Evolutionary conservation across 2,113 vertebrate genomes (phyloP), one percentile per base, ranked within the genome.

Genomic region (Takifugu flavidus): DNA sequence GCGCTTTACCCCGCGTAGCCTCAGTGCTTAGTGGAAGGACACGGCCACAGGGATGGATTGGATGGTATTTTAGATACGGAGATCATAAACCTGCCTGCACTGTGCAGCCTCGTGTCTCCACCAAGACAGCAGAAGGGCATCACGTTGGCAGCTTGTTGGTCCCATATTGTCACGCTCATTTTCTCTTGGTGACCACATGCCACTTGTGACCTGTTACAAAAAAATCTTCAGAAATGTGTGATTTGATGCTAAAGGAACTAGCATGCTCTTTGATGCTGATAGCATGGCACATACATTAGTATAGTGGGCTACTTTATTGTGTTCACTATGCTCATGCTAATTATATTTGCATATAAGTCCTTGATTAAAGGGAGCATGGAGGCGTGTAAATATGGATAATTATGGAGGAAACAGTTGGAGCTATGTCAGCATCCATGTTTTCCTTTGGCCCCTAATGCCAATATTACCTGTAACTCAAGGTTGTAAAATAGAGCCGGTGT

Each of bases 301-400:
- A 31, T 31, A 84, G 75, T 69, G 57, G 67, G 71, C 49, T 69
- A 2, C 15, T 84, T 87, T 84, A 86, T 85, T 74, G 75, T 62
- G 57, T 69, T 82, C 76, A 78, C 85, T 86, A 83, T 85, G 78
- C 80, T 82, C 84, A 86, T 65, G 61, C 74, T 83, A 75, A 89
- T 90, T 87, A 86, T 82, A 80, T 87, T 87, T 87, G 80, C 79
- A 74, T 86, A 86, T 44, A 77, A 77, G 73, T 73, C 74, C 80
- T 77, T 86, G 79, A 82, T 84, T 86, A 75, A 75, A 65, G 80
- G 86, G 7, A 31, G 1, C 29, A 31, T 87, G 77, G 84, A 83
- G 84, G 80, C 84, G 64, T 74, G 64, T 57, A 68, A 75, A 74
- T 74, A 72, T 43, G 62, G 77, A 66, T 82, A 85, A 87, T 89